These are phyloP conservation scores for Protosalanx chinensis DNA, from an alignment of 2,797 vertebrate species.

Conservation along the genomic window DNA sequence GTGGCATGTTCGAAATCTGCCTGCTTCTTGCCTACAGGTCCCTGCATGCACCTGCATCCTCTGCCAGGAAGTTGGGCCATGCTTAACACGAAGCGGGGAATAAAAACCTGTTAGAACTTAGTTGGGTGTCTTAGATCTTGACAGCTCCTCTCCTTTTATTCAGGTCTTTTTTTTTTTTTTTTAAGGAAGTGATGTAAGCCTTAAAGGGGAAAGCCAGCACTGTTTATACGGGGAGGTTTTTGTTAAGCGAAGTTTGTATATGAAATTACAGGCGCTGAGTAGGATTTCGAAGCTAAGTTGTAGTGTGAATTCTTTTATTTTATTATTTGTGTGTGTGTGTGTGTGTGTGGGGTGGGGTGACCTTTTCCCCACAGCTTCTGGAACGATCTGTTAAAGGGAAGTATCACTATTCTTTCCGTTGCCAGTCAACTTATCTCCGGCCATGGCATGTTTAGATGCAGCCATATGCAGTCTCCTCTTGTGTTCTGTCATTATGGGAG, in stretches of 20 bases:
- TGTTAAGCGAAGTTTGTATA: constrained; percentile 38
- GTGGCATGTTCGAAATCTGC: constrained; percentile 26
- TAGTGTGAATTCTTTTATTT: not conserved
- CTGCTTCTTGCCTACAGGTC: constrained; percentile 37
- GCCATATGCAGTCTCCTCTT: constrained; percentile 7
- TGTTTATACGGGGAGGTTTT: constrained; percentile 34
- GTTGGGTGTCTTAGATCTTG: not conserved
- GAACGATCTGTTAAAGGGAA: constrained; percentile 1
- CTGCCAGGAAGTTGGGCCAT: constrained; percentile 23
- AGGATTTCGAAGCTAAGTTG: constrained; percentile 14
- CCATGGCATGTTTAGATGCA: constrained; percentile 22
- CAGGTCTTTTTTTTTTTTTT: constrained; percentile 27
- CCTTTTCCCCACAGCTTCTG: constrained; percentile 6
- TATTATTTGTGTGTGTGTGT: no score
- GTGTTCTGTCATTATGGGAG: not conserved
- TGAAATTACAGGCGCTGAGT: constrained; percentile 42
- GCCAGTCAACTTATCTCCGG: constrained; percentile 24
- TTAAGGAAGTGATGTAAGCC: constrained; percentile 38
- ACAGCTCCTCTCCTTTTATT: constrained; percentile 22
- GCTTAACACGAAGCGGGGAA: constrained; percentile 23
- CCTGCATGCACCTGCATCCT: constrained; percentile 58
- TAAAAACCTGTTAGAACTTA: not conserved
- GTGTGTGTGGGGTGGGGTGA: no score
- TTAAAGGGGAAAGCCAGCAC: constrained; percentile 54
- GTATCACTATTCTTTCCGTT: not conserved